A percentile compares a stretch with the other conserved stretches of the same genome.
These are phyloP conservation scores for Idaea biselata DNA, from an alignment of 2,888 invertebrate species.

Conservation along the genomic window DNA sequence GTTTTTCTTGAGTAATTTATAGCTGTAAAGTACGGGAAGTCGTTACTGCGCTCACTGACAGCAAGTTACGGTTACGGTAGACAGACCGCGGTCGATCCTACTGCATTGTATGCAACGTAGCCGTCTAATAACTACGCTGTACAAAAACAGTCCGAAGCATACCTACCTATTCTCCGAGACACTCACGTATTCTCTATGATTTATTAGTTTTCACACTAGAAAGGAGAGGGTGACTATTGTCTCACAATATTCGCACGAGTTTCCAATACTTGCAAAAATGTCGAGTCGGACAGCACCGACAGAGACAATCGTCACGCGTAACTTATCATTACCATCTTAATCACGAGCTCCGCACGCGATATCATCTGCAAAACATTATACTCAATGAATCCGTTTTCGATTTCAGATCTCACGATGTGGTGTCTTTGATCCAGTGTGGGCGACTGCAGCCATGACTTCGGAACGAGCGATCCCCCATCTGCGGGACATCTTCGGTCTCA, in stretches of 20 bases:
- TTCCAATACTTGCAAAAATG: conserved; percentile 29
- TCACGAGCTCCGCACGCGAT: conserved; percentile 13
- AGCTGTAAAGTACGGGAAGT: conserved; percentile 43
- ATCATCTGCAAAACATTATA: conserved; percentile 20
- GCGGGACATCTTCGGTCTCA: conserved; percentile 86
- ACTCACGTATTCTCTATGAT: conserved; percentile 15
- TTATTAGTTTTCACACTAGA: conserved; percentile 21
- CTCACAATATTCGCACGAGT: conserved; percentile 25
- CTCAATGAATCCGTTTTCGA: conserved; percentile 35
- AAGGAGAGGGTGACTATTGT: conserved; percentile 26
- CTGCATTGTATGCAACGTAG: conserved; percentile 35
- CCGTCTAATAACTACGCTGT: conserved; percentile 8
- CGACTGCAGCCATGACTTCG: conserved; percentile 78
- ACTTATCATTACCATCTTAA: conserved; percentile 23
- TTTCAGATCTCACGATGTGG: conserved; percentile 73
- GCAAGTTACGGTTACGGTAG: conserved; percentile 48
- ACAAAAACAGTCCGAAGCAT: conserved; percentile 15
- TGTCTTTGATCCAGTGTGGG: conserved; percentile 53
- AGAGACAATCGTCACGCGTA: conserved; percentile 28
- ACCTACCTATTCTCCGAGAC: conserved; percentile 1
- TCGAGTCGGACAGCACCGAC: conserved; percentile 13
- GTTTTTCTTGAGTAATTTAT: conserved; percentile 17
- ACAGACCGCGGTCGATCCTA: conserved; percentile 40
- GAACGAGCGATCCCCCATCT: conserved; percentile 89
- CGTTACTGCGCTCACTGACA: conserved; percentile 41